Evolutionary conservation across 2,888 invertebrate genomes (phyloP), one percentile per base, ranked within the genome.

Genomic region (Actias luna): DNA sequence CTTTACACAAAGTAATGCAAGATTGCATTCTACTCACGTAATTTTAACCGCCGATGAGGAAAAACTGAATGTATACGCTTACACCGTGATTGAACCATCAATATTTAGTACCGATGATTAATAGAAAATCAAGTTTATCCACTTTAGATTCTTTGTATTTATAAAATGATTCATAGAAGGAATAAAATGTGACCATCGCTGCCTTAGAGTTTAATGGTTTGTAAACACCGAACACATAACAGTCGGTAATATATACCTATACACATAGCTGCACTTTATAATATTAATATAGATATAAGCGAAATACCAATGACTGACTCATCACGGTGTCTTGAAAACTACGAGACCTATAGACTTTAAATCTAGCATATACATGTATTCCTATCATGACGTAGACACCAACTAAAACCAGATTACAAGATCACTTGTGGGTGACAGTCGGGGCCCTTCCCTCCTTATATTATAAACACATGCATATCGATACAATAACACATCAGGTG

Each of bases 61-160:
- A 55, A 55, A 55, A 52, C 22, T 12, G 16, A 55, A n/a, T 3
- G 29, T 55, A 55, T 29, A 29, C 46, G 29, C 14, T 55, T 29
- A 55, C 27, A 16, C 29, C 14, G 55, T 55, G 55, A 29, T 55
- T 55, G 29, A 55, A 55, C 27, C 27, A n/a, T 55, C n/a, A 55
- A 55, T 55, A 29, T 29, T 27, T 55, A 55, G 16, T 55, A 29
- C 29, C n/a, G 29, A 55, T 55, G 55, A 55, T 55, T 55, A 55
- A 55, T 55, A 29, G n/a, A 55, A 55, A 27, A 55, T 27, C 55
- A 18, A 55, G 55, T 55, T 50, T 55, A 7, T 16, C 55, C n/a
- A 55, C 29, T 29, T 29, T 27, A 50, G 25, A 50, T 50, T 50
- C 46, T 25, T 25, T 50, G 46, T 50, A 50, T 50, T 50, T 50